phyloP scores from a whole-genome alignment of 2,113 vertebrate species.

The Strix uralensis region DNA sequence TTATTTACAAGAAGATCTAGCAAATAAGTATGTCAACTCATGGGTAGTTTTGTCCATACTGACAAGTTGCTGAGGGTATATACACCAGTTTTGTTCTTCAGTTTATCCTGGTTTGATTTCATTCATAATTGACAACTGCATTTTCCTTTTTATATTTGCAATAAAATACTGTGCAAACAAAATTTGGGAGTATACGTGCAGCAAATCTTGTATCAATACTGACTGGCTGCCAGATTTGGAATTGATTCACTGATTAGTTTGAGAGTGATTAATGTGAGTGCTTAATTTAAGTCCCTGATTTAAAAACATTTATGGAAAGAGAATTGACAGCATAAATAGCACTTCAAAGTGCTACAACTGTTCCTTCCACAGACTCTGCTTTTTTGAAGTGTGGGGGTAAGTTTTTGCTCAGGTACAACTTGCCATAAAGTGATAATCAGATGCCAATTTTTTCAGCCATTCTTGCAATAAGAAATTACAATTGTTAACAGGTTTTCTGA shows the following conservation, averaged over 20 bases:
- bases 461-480: not conserved
- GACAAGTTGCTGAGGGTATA: not conserved
- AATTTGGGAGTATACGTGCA: not conserved
- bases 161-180: conserved; percentile 10
- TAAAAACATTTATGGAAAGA: not conserved
- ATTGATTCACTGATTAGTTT: not conserved
- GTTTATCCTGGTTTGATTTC: not conserved
- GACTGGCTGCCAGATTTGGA: not conserved
- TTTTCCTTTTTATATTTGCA: conserved; percentile 24
- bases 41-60: not conserved
- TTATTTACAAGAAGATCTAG: not conserved
- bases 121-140: not conserved
- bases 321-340: conserved; percentile 3
- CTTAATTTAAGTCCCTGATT: conserved; percentile 9
- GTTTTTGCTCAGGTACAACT: not conserved
- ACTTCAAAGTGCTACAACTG: not conserved
- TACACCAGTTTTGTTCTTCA: not conserved
- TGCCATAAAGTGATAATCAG: not conserved
- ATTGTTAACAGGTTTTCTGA: not conserved
- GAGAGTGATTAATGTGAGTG: not conserved
- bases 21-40: not conserved
- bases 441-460: not conserved
- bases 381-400: not conserved
- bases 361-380: not conserved
- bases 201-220: not conserved